A percentile compares a stretch with the other conserved stretches of the same genome.
phyloP scores from a whole-genome alignment of 2,888 invertebrate genomes.

The Pseudococcus viburni region DNA sequence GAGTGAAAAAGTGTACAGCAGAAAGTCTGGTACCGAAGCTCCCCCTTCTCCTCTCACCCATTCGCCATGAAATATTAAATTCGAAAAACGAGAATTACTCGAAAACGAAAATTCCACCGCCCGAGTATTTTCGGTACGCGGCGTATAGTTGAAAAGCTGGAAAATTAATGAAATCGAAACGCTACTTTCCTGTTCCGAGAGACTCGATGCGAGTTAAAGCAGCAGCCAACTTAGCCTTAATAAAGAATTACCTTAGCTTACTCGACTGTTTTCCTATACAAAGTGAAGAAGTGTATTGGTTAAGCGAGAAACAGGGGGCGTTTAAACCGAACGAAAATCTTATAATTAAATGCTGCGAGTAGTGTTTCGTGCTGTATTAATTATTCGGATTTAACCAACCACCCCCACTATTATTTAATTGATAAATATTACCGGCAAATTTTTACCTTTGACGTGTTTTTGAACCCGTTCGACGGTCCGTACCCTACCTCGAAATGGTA shows the following conservation, averaged over 20 bases:
- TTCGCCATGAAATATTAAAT: slow-evolving; percentile 27
- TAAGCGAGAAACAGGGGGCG: slow-evolving; percentile 7
- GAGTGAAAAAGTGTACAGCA: slow-evolving; percentile 3
- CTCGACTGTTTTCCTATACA: slow-evolving; percentile 14
- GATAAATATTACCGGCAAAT: not conserved
- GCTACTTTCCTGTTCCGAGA: slow-evolving; percentile 28
- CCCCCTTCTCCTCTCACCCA: not conserved
- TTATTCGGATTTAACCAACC: slow-evolving; percentile 51
- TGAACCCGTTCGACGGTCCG: not conserved
- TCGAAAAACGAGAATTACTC: slow-evolving; percentile 24
- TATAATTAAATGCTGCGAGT: slow-evolving; percentile 56
- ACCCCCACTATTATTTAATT: slow-evolving; percentile 10
- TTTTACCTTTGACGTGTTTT: not conserved
- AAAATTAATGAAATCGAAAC: slow-evolving; percentile 49
- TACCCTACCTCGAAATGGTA: not conserved
- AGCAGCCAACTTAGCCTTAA: slow-evolving; percentile 32
- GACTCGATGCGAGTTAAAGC: not conserved
- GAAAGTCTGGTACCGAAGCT: not conserved
- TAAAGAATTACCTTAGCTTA: slow-evolving; percentile 44
- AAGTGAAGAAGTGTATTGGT: slow-evolving; percentile 36
- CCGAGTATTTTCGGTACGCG: not conserved
- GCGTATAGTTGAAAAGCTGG: slow-evolving; percentile 36
- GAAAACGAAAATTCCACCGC: slow-evolving; percentile 1
- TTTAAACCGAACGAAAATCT: slow-evolving; percentile 42
- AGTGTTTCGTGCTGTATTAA: slow-evolving; percentile 49